Percentiles rank a stretch among this genome's conserved stretches.
These are phyloP conservation scores for Ochropacha duplaris DNA, from an alignment of 2,888 invertebrate genomes.

Conservation along the genomic window DNA sequence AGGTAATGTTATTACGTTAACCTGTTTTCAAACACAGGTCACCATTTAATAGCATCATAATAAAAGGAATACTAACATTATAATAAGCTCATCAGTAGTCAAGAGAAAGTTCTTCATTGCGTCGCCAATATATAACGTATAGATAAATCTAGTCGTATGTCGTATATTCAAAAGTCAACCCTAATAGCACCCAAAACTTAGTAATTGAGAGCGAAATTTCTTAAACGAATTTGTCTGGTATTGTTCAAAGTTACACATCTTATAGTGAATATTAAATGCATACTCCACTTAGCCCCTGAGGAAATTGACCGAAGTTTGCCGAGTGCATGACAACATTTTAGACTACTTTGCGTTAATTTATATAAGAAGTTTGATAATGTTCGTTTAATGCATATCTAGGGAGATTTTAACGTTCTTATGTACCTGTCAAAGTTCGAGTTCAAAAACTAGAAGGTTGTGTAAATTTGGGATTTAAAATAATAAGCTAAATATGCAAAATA, in stretches of 20 bases:
- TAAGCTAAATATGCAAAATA: not conserved
- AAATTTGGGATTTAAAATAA: no score
- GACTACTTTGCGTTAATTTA: slow-evolving; percentile 30
- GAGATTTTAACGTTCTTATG: not conserved
- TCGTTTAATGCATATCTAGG: slow-evolving; percentile 1
- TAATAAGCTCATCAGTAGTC: no score
- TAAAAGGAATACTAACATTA: no score
- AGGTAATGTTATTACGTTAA: no score
- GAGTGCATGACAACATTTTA: slow-evolving; percentile 37
- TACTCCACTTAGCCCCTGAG: slow-evolving; percentile 21
- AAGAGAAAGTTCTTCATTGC: not conserved
- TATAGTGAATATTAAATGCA: slow-evolving; percentile 7
- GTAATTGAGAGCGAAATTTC: slow-evolving; percentile 24
- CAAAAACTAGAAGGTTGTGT: not conserved
- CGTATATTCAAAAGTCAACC: slow-evolving; percentile 2
- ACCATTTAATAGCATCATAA: no score
- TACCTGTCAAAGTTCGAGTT: not conserved
- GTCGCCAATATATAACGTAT: not conserved
- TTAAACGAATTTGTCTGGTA: slow-evolving; percentile 19
- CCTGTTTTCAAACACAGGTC: no score
- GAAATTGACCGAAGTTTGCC: slow-evolving; percentile 40
- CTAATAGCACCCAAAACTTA: slow-evolving; percentile 21
- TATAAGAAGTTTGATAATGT: slow-evolving; percentile 16
- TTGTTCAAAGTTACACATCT: slow-evolving; percentile 20
- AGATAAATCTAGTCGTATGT: no score